Percentiles rank a stretch among this genome's conserved stretches.
These are phyloP conservation scores for Furcifer pardalis DNA, from an alignment of 2,797 vertebrate species.

Conservation along the genomic window DNA sequence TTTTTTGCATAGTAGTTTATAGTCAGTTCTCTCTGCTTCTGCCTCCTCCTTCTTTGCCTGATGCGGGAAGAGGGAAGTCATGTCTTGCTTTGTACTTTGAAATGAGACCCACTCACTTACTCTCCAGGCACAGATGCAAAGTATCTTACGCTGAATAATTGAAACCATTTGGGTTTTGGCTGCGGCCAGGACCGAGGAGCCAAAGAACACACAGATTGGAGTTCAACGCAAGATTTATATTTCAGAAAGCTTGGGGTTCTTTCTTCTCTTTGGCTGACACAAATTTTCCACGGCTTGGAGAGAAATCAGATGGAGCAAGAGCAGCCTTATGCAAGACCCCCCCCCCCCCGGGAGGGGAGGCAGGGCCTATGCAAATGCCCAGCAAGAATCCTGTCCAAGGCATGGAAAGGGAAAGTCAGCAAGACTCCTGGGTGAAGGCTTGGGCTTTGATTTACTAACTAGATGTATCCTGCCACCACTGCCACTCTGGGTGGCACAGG, in stretches of 20 bases:
- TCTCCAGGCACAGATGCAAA: slow-evolving; percentile 46
- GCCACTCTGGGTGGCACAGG: not conserved
- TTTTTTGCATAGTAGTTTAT: too few species aligned
- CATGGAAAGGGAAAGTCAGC: not conserved
- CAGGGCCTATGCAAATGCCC: too few species aligned
- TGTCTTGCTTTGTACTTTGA: slow-evolving; percentile 50
- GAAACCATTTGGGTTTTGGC: slow-evolving; percentile 65
- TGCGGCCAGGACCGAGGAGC: slow-evolving; percentile 59
- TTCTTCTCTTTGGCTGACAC: slow-evolving; percentile 48
- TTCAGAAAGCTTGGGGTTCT: slow-evolving; percentile 30
- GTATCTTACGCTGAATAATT: slow-evolving; percentile 66
- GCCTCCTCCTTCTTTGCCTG: slow-evolving; percentile 44
- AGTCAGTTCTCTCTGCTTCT: not conserved
- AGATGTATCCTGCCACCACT: not conserved
- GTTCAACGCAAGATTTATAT: slow-evolving; percentile 51
- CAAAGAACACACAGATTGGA: slow-evolving; percentile 60
- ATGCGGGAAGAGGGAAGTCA: slow-evolving; percentile 27
- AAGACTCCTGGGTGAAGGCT: not conserved
- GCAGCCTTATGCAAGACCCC: slow-evolving; percentile 36
- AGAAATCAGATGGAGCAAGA: slow-evolving; percentile 53
- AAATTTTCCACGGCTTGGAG: slow-evolving; percentile 58
- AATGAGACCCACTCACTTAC: slow-evolving; percentile 40
- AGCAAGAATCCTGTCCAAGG: not conserved
- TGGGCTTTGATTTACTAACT: not conserved
- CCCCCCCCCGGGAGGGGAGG: too few species aligned